phyloP scores from a whole-genome alignment of 2,113 vertebrate genomes.

The Oreochromis niloticus region DNA sequence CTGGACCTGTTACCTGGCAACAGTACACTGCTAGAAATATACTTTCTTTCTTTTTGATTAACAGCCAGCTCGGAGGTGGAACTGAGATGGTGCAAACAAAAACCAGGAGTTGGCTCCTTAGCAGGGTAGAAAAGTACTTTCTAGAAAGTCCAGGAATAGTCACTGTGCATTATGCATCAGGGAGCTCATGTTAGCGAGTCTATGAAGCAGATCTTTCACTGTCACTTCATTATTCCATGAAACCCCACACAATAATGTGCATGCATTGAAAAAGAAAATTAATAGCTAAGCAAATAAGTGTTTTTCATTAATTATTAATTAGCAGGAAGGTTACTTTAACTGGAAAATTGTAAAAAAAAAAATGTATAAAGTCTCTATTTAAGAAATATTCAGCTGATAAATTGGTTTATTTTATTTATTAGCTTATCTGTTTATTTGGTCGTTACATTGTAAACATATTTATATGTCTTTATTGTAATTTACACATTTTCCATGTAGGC shows the following conservation, averaged over 20 bases:
- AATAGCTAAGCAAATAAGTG: background rate
- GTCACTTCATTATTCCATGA: background rate
- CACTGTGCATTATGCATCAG: background rate
- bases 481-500: background rate
- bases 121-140: background rate
- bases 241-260: background rate
- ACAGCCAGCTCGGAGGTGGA: background rate
- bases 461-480: background rate
- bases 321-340: background rate
- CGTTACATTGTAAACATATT: background rate
- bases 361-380: background rate
- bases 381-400: background rate
- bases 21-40: background rate
- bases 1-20: background rate
- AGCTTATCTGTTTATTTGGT: background rate
- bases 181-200: background rate
- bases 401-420: background rate
- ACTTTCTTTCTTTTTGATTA: background rate
- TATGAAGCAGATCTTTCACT: background rate
- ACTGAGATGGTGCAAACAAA: background rate
- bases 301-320: background rate
- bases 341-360: background rate
- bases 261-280: background rate
- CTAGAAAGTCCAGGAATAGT: background rate
- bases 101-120: background rate